Conservation (phyloP, 2,113 vertebrate genomes). For the Notiomystis cincta region DNA sequence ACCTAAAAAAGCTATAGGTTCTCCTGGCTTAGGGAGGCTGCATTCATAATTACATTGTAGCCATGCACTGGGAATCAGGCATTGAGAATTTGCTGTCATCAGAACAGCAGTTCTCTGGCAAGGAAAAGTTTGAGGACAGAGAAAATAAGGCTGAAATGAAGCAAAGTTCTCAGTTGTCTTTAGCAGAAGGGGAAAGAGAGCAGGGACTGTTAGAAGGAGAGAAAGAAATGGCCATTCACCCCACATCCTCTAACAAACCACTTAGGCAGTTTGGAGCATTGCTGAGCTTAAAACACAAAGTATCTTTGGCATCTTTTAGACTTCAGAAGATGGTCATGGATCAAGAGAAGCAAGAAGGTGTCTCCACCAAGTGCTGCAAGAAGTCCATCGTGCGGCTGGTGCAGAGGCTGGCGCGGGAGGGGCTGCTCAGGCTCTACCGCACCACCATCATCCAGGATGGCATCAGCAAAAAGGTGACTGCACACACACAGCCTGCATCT, state of each 20-base stretch:
- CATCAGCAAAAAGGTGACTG: slow-evolving; percentile 85
- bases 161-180: background rate
- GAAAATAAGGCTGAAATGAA: background rate
- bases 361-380: slow-evolving; percentile 88
- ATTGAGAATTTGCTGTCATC: background rate
- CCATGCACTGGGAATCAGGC: background rate
- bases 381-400: slow-evolving; percentile 90
- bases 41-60: background rate
- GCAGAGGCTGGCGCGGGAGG: slow-evolving; percentile 81
- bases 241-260: background rate
- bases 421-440: slow-evolving; percentile 82
- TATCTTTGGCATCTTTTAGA: slow-evolving; percentile 57
- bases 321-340: slow-evolving; percentile 93
- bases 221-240: background rate
- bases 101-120: background rate
- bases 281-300: background rate
- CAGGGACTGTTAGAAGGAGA: background rate
- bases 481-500: background rate
- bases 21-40: background rate
- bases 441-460: slow-evolving; percentile 93
- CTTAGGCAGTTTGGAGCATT: background rate
- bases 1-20: background rate
- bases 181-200: background rate
- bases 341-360: slow-evolving; percentile 86
- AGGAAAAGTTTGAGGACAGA: background rate